Percentiles rank a stretch among this genome's conserved stretches.
Conservation (phyloP, 2,888 invertebrate species). For the Catocala fraxini region DNA sequence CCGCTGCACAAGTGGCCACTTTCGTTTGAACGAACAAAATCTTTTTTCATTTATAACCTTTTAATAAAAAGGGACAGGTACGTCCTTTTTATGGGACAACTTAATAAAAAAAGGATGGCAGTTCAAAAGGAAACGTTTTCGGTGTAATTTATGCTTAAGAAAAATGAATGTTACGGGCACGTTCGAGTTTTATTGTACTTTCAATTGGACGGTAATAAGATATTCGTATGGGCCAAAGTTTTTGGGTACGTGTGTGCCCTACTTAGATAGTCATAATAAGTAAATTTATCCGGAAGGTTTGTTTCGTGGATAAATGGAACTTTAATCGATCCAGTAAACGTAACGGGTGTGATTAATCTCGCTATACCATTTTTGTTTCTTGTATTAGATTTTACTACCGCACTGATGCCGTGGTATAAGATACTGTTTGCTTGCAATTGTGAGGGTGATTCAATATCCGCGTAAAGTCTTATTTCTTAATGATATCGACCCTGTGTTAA, state of each 20-base stretch:
- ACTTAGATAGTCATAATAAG: slow-evolving; percentile 26
- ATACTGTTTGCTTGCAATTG: too few species aligned
- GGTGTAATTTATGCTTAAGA: slow-evolving; percentile 68
- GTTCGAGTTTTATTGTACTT: slow-evolving; percentile 73
- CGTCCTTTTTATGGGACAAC: slow-evolving; percentile 57
- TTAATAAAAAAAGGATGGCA: slow-evolving; percentile 63
- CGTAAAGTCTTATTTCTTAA: too few species aligned
- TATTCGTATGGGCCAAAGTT: slow-evolving; percentile 45
- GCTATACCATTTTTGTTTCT: too few species aligned
- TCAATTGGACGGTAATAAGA: slow-evolving; percentile 52
- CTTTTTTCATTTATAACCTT: slow-evolving; percentile 62
- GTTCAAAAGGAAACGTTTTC: slow-evolving; percentile 58
- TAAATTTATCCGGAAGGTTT: slow-evolving; percentile 6
- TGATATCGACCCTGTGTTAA: too few species aligned
- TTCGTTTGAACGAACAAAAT: slow-evolving; percentile 53
- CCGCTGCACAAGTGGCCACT: slow-evolving; percentile 54
- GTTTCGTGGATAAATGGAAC: background rate
- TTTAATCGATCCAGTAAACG: too few species aligned
- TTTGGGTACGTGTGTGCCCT: slow-evolving; percentile 24
- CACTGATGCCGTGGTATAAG: too few species aligned
- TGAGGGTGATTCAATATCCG: too few species aligned
- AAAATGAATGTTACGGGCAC: slow-evolving; percentile 68
- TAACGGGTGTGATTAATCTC: too few species aligned
- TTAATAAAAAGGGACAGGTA: slow-evolving; percentile 61
- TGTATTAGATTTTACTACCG: too few species aligned